These are phyloP conservation scores for Plagodis pulveraria DNA, from an alignment of 2,888 invertebrate genomes.

Conservation along the genomic window DNA sequence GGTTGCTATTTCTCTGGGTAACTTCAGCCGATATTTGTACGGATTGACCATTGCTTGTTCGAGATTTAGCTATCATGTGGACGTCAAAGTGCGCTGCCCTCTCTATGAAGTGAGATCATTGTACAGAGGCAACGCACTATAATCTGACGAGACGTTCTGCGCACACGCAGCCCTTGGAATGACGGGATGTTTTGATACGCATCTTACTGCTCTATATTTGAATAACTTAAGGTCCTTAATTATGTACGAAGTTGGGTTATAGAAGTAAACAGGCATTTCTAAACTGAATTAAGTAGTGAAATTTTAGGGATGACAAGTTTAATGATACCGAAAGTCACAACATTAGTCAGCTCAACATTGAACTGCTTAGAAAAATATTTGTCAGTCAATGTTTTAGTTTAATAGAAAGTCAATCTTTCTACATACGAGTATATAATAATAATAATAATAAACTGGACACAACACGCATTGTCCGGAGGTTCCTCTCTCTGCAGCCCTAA, in stretches of 20 bases:
- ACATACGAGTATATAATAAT: too few species aligned
- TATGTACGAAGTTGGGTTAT: neutral
- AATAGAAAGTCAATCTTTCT: too few species aligned
- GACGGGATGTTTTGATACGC: conserved; percentile 6
- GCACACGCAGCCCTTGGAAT: conserved; percentile 57
- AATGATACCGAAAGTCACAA: too few species aligned
- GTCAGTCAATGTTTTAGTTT: too few species aligned
- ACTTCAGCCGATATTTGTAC: neutral
- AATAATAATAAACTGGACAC: too few species aligned
- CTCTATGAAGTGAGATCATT: conserved; percentile 62
- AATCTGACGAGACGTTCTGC: conserved; percentile 65
- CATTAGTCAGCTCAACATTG: too few species aligned
- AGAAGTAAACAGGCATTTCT: too few species aligned
- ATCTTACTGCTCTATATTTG: conserved; percentile 21
- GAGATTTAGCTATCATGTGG: neutral
- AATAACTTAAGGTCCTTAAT: conserved; percentile 1
- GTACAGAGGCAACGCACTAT: conserved; percentile 74
- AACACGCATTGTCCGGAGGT: too few species aligned
- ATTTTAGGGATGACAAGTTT: too few species aligned
- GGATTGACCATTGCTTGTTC: neutral
- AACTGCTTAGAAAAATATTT: too few species aligned
- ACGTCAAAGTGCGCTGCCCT: conserved; percentile 51
- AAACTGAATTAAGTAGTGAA: too few species aligned
- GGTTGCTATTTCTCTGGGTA: neutral
- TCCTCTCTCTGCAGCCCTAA: too few species aligned